Evolutionary conservation across 2,888 invertebrate genomes (phyloP).

Genomic region (Dione juno): DNA sequence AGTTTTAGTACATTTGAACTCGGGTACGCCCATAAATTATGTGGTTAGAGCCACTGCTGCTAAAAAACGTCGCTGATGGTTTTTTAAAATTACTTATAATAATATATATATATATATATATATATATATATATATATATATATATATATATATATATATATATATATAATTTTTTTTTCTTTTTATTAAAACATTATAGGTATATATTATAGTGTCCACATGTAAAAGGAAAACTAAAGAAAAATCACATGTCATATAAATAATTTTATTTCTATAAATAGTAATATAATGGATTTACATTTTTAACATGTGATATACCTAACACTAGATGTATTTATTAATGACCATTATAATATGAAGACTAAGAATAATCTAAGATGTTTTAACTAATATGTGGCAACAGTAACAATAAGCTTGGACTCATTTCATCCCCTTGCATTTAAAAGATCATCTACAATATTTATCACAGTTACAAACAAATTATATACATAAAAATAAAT

Average conservation of each 20-base stretch:
- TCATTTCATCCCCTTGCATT: constrained; percentile 31
- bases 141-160: too few relatives aligned
- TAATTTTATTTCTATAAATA: constrained; percentile 40
- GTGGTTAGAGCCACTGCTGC: too few relatives aligned
- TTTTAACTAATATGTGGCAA: constrained; percentile 31
- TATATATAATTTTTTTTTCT: too few relatives aligned
- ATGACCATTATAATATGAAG: constrained; percentile 25
- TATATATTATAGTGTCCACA: too few relatives aligned
- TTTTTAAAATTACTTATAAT: too few relatives aligned
- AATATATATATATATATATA: too few relatives aligned
- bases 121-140: too few relatives aligned
- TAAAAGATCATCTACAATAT: constrained; percentile 46
- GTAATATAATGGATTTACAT: constrained; percentile 39
- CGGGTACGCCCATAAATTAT: too few relatives aligned
- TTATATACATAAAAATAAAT: constrained; percentile 37
- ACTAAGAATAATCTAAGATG: constrained; percentile 21
- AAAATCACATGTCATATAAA: constrained; percentile 29
- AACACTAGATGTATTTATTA: constrained; percentile 27
- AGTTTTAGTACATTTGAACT: too few relatives aligned
- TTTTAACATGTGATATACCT: constrained; percentile 29
- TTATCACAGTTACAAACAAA: constrained; percentile 54
- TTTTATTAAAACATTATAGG: too few relatives aligned
- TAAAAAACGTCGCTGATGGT: too few relatives aligned
- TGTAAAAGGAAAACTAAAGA: background rate
- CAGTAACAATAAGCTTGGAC: constrained; percentile 33